phyloP scores from a whole-genome alignment of 2,113 vertebrate genomes.

The Phalacrocorax aristotelis region DNA sequence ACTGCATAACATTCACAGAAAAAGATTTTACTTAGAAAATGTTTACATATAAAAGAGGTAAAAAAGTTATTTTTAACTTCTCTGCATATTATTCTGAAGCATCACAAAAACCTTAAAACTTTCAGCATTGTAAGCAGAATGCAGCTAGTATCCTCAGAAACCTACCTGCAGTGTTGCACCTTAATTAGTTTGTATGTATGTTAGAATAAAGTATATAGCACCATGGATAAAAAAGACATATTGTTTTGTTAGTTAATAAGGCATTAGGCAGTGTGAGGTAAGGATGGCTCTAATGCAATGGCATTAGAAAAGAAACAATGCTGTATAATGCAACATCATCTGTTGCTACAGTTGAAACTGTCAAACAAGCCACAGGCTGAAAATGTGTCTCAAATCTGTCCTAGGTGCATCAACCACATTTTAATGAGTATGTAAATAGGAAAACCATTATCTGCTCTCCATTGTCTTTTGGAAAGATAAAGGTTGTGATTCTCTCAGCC shows the following conservation, averaged over 20 bases:
- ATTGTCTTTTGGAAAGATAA: neutral
- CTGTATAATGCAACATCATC: neutral
- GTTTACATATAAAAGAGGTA: neutral
- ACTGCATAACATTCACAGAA: neutral
- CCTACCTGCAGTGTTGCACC: neutral
- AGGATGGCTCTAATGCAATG: neutral
- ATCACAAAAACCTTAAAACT: neutral
- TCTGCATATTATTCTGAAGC: neutral
- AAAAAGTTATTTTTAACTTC: neutral
- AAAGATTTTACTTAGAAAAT: neutral
- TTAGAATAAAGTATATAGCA: neutral
- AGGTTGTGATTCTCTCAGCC: neutral
- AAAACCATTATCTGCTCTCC: neutral
- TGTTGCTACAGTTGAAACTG: neutral
- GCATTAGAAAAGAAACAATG: neutral
- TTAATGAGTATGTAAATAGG: neutral
- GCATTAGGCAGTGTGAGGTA: neutral
- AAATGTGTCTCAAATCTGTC: neutral
- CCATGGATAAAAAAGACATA: neutral
- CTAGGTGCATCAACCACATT: neutral
- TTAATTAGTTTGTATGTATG: neutral
- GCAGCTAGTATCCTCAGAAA: neutral
- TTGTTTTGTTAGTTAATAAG: neutral
- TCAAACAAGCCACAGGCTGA: neutral
- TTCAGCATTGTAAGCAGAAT: neutral